Base-by-base conservation (phyloP, 2,888 invertebrate genomes). In the Philopedon plagiatum region DNA sequence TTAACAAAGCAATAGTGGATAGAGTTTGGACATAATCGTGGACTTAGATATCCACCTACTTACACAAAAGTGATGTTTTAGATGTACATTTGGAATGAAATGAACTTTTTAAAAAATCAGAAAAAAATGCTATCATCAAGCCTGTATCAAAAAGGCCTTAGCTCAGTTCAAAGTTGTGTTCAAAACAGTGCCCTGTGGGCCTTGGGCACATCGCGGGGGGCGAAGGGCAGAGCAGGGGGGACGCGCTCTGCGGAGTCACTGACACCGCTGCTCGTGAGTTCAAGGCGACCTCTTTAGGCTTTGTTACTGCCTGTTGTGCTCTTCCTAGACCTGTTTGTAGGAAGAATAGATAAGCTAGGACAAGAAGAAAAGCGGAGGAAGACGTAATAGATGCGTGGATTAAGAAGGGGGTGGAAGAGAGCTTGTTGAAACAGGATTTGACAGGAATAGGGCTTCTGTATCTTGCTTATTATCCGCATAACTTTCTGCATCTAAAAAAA, bases 251-350 rank as follows among this genome's bases (percentile, higher is more conserved):
- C 67, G 60, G 60, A 71, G 71, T 71, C 71, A 71, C 65, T 71
- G 71, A 71, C 71, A 71, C 71, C 66, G 71, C 66, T 56, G 65
- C 39, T 65, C 61, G 56, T 44, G 71, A 71, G 71, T 71, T 71
- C 71, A 71, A 71, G 71, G 71, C 71, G 56, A 71, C 57, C 71
- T 71, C 71, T 71, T 65, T 60, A 65, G 64, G 60, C 71, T 66
- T 71, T 66, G 65, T 71, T 71, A 44, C 46, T 51, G 51, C 41
- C 49, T 13, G 49, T 29, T 13, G n/a, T n/a, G 60, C 39, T 54
- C 71, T 71, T 71, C 71, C 66, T 71, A 71, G 71, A 66, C 71
- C 39, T 37, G 70, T 56, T 51, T 54, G 23, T 37, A 41, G 41
- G 54, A 64, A 64, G 60, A 60, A 60, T 60, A 60, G 60, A 60